Conservation (phyloP, 1,140 invertebrate species). For the Brachionus asplanchnoidis region DNA sequence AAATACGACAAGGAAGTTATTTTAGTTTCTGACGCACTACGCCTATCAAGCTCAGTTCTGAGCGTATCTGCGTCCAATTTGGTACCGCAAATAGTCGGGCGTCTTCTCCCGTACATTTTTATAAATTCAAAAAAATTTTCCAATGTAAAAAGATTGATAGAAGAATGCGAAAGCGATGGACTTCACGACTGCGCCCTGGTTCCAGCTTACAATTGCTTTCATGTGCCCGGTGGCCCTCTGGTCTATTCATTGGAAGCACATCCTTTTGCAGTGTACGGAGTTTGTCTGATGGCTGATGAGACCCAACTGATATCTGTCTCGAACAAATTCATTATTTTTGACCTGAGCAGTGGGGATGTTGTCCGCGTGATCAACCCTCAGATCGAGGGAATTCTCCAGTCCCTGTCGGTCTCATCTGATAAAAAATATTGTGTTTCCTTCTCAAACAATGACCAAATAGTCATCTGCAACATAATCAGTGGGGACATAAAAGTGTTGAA, state of each 20-base stretch:
- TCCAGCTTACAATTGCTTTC: conserved; percentile 87
- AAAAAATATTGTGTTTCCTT: conserved; percentile 91
- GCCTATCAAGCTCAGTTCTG: conserved; percentile 69
- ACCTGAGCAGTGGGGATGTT: conserved; percentile 85
- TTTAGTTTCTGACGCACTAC: conserved; percentile 85
- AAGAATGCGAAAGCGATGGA: conserved; percentile 77
- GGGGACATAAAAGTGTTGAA: conserved; percentile 61
- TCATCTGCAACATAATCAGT: conserved; percentile 53
- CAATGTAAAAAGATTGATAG: conserved; percentile 76
- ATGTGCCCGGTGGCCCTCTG: conserved; percentile 91
- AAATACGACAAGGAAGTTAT: conserved; percentile 79
- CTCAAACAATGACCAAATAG: conserved; percentile 83
- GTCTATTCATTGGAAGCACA: conserved; percentile 97
- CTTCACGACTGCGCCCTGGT: conserved; percentile 80
- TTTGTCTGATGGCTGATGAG: conserved; percentile 81
- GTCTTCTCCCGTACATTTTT: conserved; percentile 69
- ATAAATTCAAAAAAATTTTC: conserved; percentile 74
- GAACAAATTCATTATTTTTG: conserved; percentile 94
- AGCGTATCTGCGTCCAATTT: conserved; percentile 89
- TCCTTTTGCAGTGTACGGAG: conserved; percentile 92
- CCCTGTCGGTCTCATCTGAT: conserved; percentile 83
- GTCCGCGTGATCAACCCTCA: conserved; percentile 64
- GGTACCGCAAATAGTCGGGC: conserved; percentile 83
- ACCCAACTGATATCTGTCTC: conserved; percentile 92
- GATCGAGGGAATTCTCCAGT: conserved; percentile 78